Percentiles rank a stretch among this genome's conserved stretches.
Evolutionary conservation across 2,888 invertebrate species (phyloP).

Genomic region (Eupithecia abbreviata): DNA sequence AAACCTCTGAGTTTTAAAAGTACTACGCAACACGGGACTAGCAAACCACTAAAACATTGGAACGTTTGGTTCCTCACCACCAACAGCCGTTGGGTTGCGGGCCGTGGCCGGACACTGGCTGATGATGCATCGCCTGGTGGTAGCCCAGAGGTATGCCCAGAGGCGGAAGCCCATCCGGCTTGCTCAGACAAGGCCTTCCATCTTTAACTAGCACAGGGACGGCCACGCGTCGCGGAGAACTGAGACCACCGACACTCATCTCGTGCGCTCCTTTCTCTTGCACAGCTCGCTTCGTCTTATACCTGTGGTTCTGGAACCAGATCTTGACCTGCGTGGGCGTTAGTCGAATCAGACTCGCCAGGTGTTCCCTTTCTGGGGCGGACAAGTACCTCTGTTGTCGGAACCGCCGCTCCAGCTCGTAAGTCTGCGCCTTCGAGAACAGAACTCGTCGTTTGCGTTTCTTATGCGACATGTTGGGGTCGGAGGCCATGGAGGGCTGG

Average conservation of each 20-base stretch:
- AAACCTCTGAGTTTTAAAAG: background rate
- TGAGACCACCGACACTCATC: constrained; percentile 86
- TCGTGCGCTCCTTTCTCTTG: constrained; percentile 94
- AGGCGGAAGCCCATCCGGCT: constrained; percentile 80
- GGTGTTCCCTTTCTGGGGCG: constrained; percentile 98
- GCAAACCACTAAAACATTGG: constrained; percentile 57
- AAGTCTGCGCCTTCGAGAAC: constrained; percentile 98
- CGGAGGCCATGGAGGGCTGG: constrained; percentile 63
- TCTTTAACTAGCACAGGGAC: constrained; percentile 97
- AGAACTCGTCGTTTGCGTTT: constrained; percentile 97
- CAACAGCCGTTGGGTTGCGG: constrained; percentile 79
- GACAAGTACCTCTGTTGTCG: constrained; percentile 98
- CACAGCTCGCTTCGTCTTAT: constrained; percentile 99
- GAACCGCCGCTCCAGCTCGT: constrained; percentile 96
- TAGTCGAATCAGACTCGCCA: constrained; percentile 96
- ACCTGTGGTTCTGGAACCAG: constrained; percentile 99
- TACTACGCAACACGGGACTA: constrained; percentile 60
- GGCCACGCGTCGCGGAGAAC: constrained; percentile 95
- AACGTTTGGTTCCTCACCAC: constrained; percentile 73
- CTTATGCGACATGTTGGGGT: constrained; percentile 86
- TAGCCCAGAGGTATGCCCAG: constrained; percentile 81
- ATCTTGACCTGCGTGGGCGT: constrained; percentile 99
- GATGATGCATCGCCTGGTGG: constrained; percentile 77
- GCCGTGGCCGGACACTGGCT: constrained; percentile 68
- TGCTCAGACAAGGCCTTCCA: constrained; percentile 93